Conservation (phyloP, 2,113 vertebrate genomes). For the Lampris incognitus region DNA sequence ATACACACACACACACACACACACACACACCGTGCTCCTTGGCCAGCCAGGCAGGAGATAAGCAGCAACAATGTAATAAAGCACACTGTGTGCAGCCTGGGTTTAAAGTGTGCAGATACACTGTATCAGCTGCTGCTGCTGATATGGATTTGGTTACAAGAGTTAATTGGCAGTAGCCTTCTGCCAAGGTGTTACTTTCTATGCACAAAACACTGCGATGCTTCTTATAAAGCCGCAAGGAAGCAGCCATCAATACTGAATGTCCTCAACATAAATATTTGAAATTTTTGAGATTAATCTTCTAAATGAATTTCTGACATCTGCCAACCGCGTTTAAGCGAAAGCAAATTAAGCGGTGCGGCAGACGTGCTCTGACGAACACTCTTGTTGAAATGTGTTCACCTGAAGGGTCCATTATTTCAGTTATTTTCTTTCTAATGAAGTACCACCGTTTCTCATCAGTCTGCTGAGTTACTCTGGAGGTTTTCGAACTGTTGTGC, state of each 20-base stretch:
- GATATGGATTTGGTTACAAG: constrained; percentile 60
- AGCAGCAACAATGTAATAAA: constrained; percentile 40
- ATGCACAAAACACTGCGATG: constrained; percentile 50
- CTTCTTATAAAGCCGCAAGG: background rate
- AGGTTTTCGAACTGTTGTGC: too few species aligned
- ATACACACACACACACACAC: background rate
- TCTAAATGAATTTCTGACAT: constrained; percentile 27
- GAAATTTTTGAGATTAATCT: constrained; percentile 39
- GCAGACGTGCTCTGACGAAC: background rate
- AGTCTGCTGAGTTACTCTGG: too few species aligned
- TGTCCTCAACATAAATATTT: constrained; percentile 34
- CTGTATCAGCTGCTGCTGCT: constrained; percentile 61
- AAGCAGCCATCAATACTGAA: constrained; percentile 46
- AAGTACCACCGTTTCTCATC: too few species aligned
- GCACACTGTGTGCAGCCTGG: constrained; percentile 43
- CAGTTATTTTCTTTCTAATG: too few species aligned
- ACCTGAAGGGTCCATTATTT: too few species aligned
- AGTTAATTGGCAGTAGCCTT: constrained; percentile 55
- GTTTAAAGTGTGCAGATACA: constrained; percentile 47
- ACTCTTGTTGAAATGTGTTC: too few species aligned
- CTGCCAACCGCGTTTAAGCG: background rate
- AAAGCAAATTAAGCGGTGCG: constrained; percentile 3
- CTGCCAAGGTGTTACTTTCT: constrained; percentile 60
- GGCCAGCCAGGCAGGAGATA: constrained; percentile 41
- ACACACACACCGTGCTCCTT: constrained; percentile 2